phyloP scores from a whole-genome alignment of 2,797 vertebrate species.

The Gorsachius magnificus region DNA sequence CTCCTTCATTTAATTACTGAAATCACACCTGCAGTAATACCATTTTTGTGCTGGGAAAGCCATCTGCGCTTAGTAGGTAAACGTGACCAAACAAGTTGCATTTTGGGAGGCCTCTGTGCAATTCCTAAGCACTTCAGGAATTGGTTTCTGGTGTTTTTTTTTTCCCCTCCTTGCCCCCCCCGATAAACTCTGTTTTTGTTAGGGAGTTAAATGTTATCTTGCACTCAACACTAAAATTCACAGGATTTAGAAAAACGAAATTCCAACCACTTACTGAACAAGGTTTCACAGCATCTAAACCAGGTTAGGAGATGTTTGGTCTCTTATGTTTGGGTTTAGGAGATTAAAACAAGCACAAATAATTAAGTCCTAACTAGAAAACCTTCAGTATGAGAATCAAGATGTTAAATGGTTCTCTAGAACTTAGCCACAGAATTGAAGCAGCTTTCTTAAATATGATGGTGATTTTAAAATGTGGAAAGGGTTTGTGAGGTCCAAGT shows the following conservation, averaged over 20 bases:
- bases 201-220: not conserved
- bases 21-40: constrained; percentile 48
- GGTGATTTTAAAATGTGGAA: not conserved
- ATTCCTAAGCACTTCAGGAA: constrained; percentile 9
- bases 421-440: not conserved
- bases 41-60: constrained; percentile 26
- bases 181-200: not conserved
- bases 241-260: not conserved
- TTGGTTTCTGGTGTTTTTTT: not conserved
- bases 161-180: no score
- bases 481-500: not conserved
- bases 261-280: not conserved
- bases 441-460: not conserved
- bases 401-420: not conserved
- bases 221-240: not conserved
- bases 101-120: constrained; percentile 4
- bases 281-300: not conserved
- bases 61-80: not conserved
- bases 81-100: constrained; percentile 41
- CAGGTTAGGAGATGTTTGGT: not conserved
- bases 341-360: not conserved
- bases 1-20: constrained; percentile 35
- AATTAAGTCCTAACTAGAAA: not conserved
- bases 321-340: not conserved
- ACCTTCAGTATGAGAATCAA: not conserved